A percentile compares a stretch with the other conserved stretches of the same genome.
phyloP scores from a whole-genome alignment of 2,888 invertebrate species.

The Ichneumoninae sp. region DNA sequence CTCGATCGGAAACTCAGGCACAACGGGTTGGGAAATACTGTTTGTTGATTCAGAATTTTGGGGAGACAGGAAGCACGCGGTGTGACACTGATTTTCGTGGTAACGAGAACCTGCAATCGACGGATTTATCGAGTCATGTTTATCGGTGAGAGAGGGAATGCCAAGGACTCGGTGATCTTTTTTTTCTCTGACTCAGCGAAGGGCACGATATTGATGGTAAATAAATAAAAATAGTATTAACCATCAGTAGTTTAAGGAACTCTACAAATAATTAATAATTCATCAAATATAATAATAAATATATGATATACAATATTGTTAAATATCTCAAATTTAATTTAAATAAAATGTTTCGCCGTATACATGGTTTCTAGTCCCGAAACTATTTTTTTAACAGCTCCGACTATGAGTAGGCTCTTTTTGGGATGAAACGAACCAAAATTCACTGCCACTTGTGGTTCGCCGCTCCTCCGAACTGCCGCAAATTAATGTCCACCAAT shows the following conservation, averaged over 20 bases:
- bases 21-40: background rate
- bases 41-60: conserved; percentile 14
- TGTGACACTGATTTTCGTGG: conserved; percentile 63
- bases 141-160: background rate
- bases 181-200: background rate
- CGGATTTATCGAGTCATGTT: conserved; percentile 69
- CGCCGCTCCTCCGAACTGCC: background rate
- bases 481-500: conserved; percentile 14
- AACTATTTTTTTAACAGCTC: background rate
- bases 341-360: background rate
- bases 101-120: conserved; percentile 77
- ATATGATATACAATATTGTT: too few species aligned
- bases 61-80: conserved; percentile 2
- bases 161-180: background rate
- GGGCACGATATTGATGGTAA: background rate
- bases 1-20: conserved; percentile 27
- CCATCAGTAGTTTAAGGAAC: background rate
- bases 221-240: background rate
- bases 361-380: background rate
- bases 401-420: background rate
- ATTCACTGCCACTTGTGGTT: background rate
- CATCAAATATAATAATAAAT: too few species aligned
- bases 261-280: too few species aligned
- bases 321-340: too few species aligned
- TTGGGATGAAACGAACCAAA: background rate